Base-by-base conservation (phyloP, 2,888 invertebrate genomes). In the Emmelina monodactyla region DNA sequence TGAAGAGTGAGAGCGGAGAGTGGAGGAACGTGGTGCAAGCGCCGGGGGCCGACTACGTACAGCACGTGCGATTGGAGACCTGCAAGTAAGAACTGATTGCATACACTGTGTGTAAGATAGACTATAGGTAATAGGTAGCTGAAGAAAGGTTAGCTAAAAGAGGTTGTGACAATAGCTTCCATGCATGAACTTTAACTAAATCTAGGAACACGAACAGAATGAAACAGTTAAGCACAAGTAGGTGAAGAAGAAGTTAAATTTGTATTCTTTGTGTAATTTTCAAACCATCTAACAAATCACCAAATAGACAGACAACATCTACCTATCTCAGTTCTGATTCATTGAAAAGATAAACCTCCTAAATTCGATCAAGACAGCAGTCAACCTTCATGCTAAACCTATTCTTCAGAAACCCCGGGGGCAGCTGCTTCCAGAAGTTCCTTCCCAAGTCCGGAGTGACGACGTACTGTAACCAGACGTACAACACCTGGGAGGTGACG, bases 21-120 rank as follows among this genome's bases (percentile, higher is more conserved):
- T 69, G 69, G 75, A 57, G 61, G 1, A 57, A 50, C 0, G 75
- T 73, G 0, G 50, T 70, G 0, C 71, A 76, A 43, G 66, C 69
- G 1, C 68, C 68, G 1, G 51, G 58, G 10, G 58, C 62, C 22
- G 66, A 67, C 40, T 75, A 58, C 44, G 45, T 71, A 0, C 78
- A 78, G 38, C 46, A 52, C 39, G 64, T 78, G 2, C 60, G 73
- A 1, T 36, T 73, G 3, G 75, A 75, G 38, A 60, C 51, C 2
- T 76, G 75, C 63, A 25, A 25, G 25, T 25, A 25, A 4, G 25
- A n/a, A 9, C n/a, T n/a, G n/a, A n/a, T n/a, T n/a, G n/a, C n/a
- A n/a, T n/a, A n/a, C n/a, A 19, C 19, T 19, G 5, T 19, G 5
- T 5, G 5, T 19, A 9, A 19, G 9, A 6, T 19, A 5, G 9